These are phyloP conservation scores for Micoletzkya japonica DNA, from an alignment of 2,888 invertebrate genomes.

Conservation along the genomic window DNA sequence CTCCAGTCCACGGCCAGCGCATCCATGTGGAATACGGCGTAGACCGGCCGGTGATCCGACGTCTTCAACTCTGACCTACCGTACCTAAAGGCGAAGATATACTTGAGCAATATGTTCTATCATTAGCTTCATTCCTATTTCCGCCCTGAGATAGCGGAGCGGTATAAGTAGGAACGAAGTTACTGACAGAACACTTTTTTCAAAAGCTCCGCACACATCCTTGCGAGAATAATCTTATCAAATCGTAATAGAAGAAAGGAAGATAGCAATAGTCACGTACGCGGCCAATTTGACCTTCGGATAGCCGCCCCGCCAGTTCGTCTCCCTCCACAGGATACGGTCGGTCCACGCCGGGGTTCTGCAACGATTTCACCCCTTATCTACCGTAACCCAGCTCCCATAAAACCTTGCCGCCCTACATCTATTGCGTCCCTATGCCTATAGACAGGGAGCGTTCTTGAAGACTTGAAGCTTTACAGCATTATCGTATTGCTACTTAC, in stretches of 20 bases:
- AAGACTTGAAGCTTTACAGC: no score
- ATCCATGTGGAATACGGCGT: constrained; percentile 86
- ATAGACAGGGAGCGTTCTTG: no score
- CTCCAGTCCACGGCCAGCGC: constrained; percentile 79
- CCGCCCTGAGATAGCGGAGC: neutral
- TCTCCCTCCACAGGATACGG: constrained; percentile 83
- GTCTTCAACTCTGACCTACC: constrained; percentile 84
- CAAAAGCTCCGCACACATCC: neutral
- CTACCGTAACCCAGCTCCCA: neutral
- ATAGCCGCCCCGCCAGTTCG: constrained; percentile 29
- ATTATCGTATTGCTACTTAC: neutral
- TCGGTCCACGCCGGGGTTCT: constrained; percentile 98
- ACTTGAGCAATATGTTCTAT: neutral
- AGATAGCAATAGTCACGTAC: constrained; percentile 20
- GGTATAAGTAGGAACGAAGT: neutral
- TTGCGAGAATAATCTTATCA: neutral
- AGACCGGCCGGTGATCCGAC: constrained; percentile 77
- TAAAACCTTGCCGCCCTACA: no score
- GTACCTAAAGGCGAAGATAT: constrained; percentile 71
- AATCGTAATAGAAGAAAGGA: neutral
- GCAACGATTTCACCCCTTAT: neutral
- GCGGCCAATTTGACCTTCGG: constrained; percentile 33
- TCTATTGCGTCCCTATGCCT: no score
- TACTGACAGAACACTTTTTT: no score
- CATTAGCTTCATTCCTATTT: neutral